Evolutionary conservation across 2,888 invertebrate genomes (phyloP), one percentile per base, ranked within the genome.

Genomic region (Latrodectus hesperus): DNA sequence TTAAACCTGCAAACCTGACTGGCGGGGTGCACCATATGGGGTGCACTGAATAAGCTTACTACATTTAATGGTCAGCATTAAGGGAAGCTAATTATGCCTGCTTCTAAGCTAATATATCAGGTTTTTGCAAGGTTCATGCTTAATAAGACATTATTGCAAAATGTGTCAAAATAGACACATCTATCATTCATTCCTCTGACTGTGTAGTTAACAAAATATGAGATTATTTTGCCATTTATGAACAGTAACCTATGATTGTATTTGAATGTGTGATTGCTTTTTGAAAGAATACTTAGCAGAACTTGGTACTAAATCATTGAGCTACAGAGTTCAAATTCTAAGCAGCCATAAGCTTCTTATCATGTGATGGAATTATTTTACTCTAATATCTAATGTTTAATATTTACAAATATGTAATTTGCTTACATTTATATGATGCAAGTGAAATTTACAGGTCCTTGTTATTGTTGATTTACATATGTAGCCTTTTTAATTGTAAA

Each of bases 11-110:
- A 89, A 84, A 89, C 89, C 89, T 89, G 89, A 89, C 89, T 89
- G 89, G 89, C 89, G 84, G 84, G 86, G 89, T 89, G 88, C 89
- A 88, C 89, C 89, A 78, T 88, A 71, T 82, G 81, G 84, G 89
- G 89, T 89, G 87, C 89, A 89, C 84, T 89, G 60, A 88, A 85
- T 65, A 81, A 81, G 73, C 73, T 84, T 22, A 17, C 84, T 52
- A 72, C 76, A 26, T 80, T 75, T 83, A 83, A 83, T 70, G 67
- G 75, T 68, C 82, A 83, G 75, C 75, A 83, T 67, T 83, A 70
- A 83, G 52, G 22, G 1, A 52, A 16, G 51, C 12, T 49, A 65
- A 55, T 22, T 51, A 16, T 51, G 16, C 17, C 4, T 55, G 49
- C n/a, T 51, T 17, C 60, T n/a, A 22, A 60, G 22, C 53, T 49